A percentile compares a stretch with the other conserved stretches of the same genome.
phyloP scores from a whole-genome alignment of 2,888 invertebrate species.

The Ligdia adustata region DNA sequence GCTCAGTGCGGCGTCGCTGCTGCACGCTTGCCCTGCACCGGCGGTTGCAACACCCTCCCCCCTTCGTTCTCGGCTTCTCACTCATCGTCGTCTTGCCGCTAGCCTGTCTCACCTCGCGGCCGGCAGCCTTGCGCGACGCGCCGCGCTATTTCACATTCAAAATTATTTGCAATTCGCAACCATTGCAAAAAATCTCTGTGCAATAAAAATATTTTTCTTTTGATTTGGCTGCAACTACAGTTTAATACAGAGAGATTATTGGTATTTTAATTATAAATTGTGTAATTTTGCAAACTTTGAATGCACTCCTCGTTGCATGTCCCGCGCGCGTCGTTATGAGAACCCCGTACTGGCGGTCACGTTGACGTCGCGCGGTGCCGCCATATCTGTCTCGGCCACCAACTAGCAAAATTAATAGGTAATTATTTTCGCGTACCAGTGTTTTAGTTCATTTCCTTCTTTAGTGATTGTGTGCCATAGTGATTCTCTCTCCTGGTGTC shows the following conservation, averaged over 20 bases:
- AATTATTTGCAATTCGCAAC: conserved; percentile 83
- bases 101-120: conserved; percentile 84
- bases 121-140: conserved; percentile 84
- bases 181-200: conserved; percentile 84
- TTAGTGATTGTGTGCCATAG: conserved; percentile 72
- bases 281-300: conserved; percentile 79
- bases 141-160: conserved; percentile 84
- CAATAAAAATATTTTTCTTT: conserved; percentile 75
- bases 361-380: conserved; percentile 88
- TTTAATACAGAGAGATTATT: conserved; percentile 68
- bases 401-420: conserved; percentile 85
- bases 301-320: conserved; percentile 86
- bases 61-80: conserved; percentile 81
- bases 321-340: conserved; percentile 92
- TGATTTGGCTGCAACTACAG: conserved; percentile 70
- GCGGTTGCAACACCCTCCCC: conserved; percentile 84
- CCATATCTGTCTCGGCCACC: conserved; percentile 87
- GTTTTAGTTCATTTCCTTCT: conserved; percentile 61
- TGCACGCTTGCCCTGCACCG: conserved; percentile 84
- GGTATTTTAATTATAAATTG: conserved; percentile 63
- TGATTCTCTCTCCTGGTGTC: conserved; percentile 61
- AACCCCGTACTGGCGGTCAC: conserved; percentile 89
- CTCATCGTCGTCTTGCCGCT: conserved; percentile 83
- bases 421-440: conserved; percentile 81
- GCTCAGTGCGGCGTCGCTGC: conserved; percentile 82